Conservation (phyloP, 2,113 vertebrate species). For the Poeciliopsis turrubarensis region DNA sequence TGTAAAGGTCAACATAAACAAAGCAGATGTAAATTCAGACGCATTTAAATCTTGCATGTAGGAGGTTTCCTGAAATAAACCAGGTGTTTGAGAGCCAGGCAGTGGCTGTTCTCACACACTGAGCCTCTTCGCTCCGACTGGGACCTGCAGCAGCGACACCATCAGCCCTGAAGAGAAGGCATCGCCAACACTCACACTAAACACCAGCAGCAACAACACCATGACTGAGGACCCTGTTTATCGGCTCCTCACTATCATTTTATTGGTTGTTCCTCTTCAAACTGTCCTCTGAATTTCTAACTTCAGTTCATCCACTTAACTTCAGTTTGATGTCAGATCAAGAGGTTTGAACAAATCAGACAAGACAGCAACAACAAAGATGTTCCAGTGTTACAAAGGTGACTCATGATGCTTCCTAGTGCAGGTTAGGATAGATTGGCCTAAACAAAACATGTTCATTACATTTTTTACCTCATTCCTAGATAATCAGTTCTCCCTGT, state of each 20-base stretch:
- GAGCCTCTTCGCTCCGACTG: conserved; percentile 21
- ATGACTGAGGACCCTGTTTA: conserved; percentile 57
- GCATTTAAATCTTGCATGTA: background rate
- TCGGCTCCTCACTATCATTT: conserved; percentile 53
- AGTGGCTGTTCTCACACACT: conserved; percentile 29
- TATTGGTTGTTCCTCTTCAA: conserved; percentile 24
- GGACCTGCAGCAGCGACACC: conserved; percentile 48
- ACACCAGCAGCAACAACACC: conserved; percentile 25
- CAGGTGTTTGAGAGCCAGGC: conserved; percentile 40
- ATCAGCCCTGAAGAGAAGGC: conserved; percentile 64
- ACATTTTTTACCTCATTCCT: too few species aligned
- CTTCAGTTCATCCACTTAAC: background rate
- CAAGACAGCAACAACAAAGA: background rate
- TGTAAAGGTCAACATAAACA: conserved; percentile 10
- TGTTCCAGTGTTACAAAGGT: too few species aligned
- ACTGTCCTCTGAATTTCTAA: conserved; percentile 23
- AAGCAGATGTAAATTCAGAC: background rate
- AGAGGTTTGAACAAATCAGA: background rate
- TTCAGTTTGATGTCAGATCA: background rate
- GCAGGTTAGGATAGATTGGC: too few species aligned
- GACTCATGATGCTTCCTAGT: too few species aligned
- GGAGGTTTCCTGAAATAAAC: conserved; percentile 14
- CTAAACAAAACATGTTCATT: too few species aligned
- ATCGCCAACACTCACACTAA: conserved; percentile 32
- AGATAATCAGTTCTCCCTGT: too few species aligned